Evolutionary conservation across 2,888 invertebrate genomes (phyloP), one percentile per base, ranked within the genome.

Genomic region (Onthophagus sagittarius): DNA sequence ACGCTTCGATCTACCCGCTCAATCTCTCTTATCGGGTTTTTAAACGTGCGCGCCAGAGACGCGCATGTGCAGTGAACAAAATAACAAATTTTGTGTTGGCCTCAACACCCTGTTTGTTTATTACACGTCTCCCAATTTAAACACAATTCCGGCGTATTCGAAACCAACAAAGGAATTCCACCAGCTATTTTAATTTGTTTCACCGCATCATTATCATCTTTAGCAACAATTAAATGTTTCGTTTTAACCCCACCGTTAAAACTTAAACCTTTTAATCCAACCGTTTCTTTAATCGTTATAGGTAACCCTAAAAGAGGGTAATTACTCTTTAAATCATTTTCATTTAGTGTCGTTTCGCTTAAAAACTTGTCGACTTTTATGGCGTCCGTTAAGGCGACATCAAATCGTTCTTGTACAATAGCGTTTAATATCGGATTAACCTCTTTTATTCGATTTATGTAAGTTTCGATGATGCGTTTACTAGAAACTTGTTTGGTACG

Each of bases 131-230:
- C 96, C 92, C 94, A 95, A 89, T 89, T 89, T 95, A 98, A 94
- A 85, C 97, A 97, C 72, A 97, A 87, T 86, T 98, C 98, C 0
- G 97, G 96, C 0, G 96, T 92, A 83, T 98, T 98, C 11, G 98
- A 97, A 14, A 95, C 88, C 0, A 93, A 95, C 72, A 98, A 89
- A 2, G 95, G 94, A 78, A 97, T 97, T 23, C 94, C 97, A 15
- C 98, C 98, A 5, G 94, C 94, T 76, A 90, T 87, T 76, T 91
- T 89, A 84, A 98, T 87, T 67, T 90, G 82, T 15, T 85, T 87
- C 67, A 98, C 89, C 0, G 87, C 90, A 33, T 91, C 91, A 0
- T 96, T 93, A 84, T 98, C 96, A 79, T 90, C 86, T 0, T 88
- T 84, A 0, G 92, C 91, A 13, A 90, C 88, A 3, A 87, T 82